Base-by-base conservation (phyloP, 2,797 vertebrate species). In the Silurus lanzhouensis region DNA sequence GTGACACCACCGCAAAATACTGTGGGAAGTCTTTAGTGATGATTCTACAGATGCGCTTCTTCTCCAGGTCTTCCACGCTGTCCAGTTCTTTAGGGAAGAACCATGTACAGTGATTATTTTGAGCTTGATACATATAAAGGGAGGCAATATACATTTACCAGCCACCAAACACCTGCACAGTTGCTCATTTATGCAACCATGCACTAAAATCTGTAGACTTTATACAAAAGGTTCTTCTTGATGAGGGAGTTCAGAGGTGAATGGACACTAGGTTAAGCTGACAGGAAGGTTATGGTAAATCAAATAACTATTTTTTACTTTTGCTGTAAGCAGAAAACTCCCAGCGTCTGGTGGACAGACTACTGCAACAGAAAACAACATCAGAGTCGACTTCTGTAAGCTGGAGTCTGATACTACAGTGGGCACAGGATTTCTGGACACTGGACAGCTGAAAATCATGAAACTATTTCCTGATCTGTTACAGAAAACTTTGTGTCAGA, bases 1-100 rank as follows among this genome's bases (percentile, higher is more conserved):
- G 94, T 0, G 98, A 99, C 87, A 99, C 98, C n/a, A 99, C 98
- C 0, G 98, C 98, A 46, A 99, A 99, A 91, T 99, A 99, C 92
- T 99, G 98, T 0, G 98, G 98, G 89, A 99, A 99, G 86, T 99
- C 98, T 92, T 98, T 99, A 0, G 98, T 99, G 91, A 99, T 92
- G 20, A 99, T 98, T 85, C 98, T 95, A 90, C 98, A 99, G 94
- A 99, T 98, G 7, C 98, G 96, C 90, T 99, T 99, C 91, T 94
- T 98, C 91, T 99, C 97, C 60, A 99, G 92, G 77, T 99, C 98
- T 66, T 97, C 95, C 1, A 91, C 1, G n/a, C 94, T 97, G 89
- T 91, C 90, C 74, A 90, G 78, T 83, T 91, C 90, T 91, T 38
- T 71, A 31, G 64, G 55, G 13, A 87, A n/a, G 88, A 81, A 74